These are phyloP conservation scores for Sternarchorhynchus goeldii DNA, from an alignment of 2,797 vertebrate species.

Conservation along the genomic window DNA sequence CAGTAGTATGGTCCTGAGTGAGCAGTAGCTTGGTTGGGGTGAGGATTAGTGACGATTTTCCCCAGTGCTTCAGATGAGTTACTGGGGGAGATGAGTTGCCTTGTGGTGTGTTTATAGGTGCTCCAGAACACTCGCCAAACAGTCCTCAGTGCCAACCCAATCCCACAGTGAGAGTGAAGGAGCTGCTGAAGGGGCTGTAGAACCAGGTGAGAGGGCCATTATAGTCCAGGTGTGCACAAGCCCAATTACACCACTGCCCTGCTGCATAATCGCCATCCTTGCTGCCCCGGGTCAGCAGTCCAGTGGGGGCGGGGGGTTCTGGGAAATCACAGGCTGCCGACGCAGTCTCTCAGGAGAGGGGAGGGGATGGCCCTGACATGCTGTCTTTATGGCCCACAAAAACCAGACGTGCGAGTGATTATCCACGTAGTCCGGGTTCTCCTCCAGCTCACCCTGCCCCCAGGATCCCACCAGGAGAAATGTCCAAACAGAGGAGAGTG, in stretches of 20 bases:
- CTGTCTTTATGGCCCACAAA: constrained; percentile 57
- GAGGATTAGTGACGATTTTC: too few species aligned
- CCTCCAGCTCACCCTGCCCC: not conserved
- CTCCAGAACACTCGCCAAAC: constrained; percentile 40
- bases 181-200: constrained; percentile 13
- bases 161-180: constrained; percentile 50
- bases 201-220: constrained; percentile 70
- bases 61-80: not conserved
- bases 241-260: constrained; percentile 60
- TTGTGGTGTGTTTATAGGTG: constrained; percentile 36
- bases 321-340: constrained; percentile 66
- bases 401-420: constrained; percentile 66
- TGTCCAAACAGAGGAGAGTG: constrained; percentile 6
- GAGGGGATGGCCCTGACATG: constrained; percentile 34
- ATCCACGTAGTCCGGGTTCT: constrained; percentile 48
- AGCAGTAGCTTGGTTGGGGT: too few species aligned
- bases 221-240: constrained; percentile 70
- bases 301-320: constrained; percentile 54
- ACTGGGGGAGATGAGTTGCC: constrained; percentile 34
- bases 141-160: constrained; percentile 15
- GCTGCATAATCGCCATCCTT: constrained; percentile 52
- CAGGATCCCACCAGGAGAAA: constrained; percentile 33
- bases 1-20: too few species aligned
- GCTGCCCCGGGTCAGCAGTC: constrained; percentile 51
- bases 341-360: constrained; percentile 47